Percentiles rank a stretch among this genome's conserved stretches.
Conservation (phyloP, 2,888 invertebrate species). For the Lottia scabra region DNA sequence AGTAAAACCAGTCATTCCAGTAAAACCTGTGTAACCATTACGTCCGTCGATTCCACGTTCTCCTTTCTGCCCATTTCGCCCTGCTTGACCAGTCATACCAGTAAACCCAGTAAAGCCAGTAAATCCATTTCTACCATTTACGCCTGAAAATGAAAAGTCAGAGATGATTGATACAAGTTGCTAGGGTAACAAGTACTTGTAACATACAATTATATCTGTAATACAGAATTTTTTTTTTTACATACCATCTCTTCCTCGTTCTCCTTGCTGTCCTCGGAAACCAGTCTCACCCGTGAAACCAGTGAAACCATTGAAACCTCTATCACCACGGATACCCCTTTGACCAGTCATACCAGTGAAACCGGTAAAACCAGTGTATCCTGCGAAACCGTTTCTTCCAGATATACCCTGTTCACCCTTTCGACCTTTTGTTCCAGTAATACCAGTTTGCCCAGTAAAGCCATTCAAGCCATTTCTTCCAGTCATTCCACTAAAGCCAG, state of each 20-base stretch:
- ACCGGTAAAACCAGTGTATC: conserved; percentile 9
- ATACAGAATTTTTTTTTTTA: neutral
- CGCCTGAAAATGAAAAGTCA: no score
- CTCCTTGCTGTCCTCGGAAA: neutral
- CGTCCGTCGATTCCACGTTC: neutral
- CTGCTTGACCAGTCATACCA: neutral
- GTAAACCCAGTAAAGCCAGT: conserved; percentile 6
- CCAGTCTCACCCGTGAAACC: neutral
- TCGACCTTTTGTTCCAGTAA: neutral
- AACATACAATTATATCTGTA: no score
- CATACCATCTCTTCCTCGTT: neutral
- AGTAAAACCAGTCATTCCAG: conserved; percentile 2
- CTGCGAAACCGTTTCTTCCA: neutral
- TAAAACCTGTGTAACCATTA: neutral
- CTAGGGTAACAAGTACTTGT: no score
- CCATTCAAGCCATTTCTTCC: neutral
- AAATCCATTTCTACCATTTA: neutral
- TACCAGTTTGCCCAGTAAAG: neutral
- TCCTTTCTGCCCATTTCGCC: neutral
- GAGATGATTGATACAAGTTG: no score
- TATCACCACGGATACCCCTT: neutral
- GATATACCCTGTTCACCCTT: neutral
- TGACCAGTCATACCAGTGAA: conserved; percentile 1
- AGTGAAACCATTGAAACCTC: neutral
- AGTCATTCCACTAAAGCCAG: neutral